Evolutionary conservation across 92 coral and sea anemone species (phyloP), one percentile per base, ranked within the genome.

Genomic region (Chrysogorgia sp.): DNA sequence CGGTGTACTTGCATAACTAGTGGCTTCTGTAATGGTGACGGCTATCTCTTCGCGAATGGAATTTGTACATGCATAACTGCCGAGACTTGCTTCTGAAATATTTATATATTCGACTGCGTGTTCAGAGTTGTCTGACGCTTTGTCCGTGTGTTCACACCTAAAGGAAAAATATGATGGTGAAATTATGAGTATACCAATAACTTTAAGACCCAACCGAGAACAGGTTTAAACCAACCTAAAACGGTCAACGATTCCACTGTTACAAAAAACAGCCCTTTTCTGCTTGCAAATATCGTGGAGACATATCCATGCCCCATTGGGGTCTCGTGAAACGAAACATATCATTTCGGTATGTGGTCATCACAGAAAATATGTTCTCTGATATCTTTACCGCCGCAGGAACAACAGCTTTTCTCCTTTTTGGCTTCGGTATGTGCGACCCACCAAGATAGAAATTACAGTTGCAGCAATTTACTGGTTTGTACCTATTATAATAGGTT

Each of bases 101-200:
- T 40, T 12, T 10, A 24, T 2, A 33, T n/a, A 14, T 33, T 23
- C 57, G 2, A 17, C 25, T 37, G 74, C 29, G 13, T 37, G 53
- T 14, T 7, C 6, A 10, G 21, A 33, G 1, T 35, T 2, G 20
- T 67, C 74, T 14, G 57, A n/a, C 22, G 74, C 57, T 67, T 67
- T 67, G 57, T 67, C 74, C 28, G 57, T 67, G 74, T 67, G 74
- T 24, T 67, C 74, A n/a, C 74, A 67, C 25, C 74, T 67, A 20
- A 59, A 59, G 5, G 50, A n/a, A 1, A n/a, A n/a, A n/a, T n/a
- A n/a, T n/a, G n/a, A n/a, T n/a, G n/a, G n/a, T n/a, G n/a, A n/a
- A n/a, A n/a, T n/a, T n/a, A n/a, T n/a, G n/a, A n/a, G n/a, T n/a
- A n/a, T n/a, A n/a, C n/a, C n/a, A n/a, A n/a, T n/a, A n/a, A n/a